Conservation (phyloP, 1,140 invertebrate species). For the Nomia melanderi region DNA sequence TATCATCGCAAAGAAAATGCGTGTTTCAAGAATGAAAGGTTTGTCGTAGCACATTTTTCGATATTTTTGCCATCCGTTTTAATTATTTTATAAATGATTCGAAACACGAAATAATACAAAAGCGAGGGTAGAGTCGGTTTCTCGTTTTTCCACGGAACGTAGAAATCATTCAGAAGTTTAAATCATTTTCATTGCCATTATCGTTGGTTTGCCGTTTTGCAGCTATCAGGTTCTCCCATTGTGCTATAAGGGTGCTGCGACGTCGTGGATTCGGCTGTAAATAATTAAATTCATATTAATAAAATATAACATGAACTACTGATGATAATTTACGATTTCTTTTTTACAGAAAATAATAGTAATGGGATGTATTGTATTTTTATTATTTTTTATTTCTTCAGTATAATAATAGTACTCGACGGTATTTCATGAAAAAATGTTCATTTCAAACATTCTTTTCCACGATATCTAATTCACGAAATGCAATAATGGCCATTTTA, state of each 20-base stretch:
- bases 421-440: no score
- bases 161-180: slow-evolving; percentile 60
- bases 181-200: slow-evolving; percentile 69
- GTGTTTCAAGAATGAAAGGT: slow-evolving; percentile 10
- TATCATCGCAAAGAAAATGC: background rate
- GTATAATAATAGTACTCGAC: no score
- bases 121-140: slow-evolving; percentile 9
- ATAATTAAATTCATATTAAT: slow-evolving; percentile 25
- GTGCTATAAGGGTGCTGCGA: slow-evolving; percentile 80
- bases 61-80: slow-evolving; percentile 11
- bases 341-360: background rate
- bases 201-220: slow-evolving; percentile 74
- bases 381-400: no score
- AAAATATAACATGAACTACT: background rate
- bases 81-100: background rate
- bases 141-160: background rate
- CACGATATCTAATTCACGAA: no score
- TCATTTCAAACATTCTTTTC: no score
- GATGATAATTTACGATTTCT: background rate
- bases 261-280: slow-evolving; percentile 74
- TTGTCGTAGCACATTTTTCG: slow-evolving; percentile 7
- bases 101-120: slow-evolving; percentile 7
- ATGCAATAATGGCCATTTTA: no score
- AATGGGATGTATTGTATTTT: no score
- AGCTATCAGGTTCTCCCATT: slow-evolving; percentile 81